phyloP scores from a whole-genome alignment of 2,797 vertebrate genomes.

The Myripristis jacobus region DNA sequence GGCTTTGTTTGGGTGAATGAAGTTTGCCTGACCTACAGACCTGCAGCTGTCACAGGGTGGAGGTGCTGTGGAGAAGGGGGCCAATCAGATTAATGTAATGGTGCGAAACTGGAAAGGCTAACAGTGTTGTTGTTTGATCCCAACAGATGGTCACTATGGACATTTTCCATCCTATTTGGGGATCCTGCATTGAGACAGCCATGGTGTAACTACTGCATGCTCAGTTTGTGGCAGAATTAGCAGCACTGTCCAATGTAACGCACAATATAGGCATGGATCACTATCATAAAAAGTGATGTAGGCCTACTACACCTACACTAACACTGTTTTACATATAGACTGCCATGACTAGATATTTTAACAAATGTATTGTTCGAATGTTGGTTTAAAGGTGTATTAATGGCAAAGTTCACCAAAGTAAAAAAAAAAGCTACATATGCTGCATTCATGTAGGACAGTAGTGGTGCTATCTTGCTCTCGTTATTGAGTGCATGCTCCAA shows the following conservation, averaged over 20 bases:
- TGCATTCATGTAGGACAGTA: too few species aligned
- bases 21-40: constrained; percentile 46
- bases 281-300: not conserved
- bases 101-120: constrained; percentile 36
- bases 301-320: not conserved
- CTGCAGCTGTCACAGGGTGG: constrained; percentile 43
- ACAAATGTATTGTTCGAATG: too few species aligned
- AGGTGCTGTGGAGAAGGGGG: constrained; percentile 10
- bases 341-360: too few species aligned
- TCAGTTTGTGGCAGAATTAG: constrained; percentile 3
- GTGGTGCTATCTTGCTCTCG: too few species aligned
- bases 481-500: too few species aligned
- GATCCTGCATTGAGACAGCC: constrained; percentile 23
- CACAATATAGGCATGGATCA: not conserved
- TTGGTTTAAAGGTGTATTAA: too few species aligned
- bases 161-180: constrained; percentile 29
- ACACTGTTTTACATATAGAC: not conserved
- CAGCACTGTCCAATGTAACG: not conserved
- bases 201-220: constrained; percentile 12
- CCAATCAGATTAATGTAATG: constrained; percentile 51
- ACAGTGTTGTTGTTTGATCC: constrained; percentile 32
- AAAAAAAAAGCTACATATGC: too few species aligned
- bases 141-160: constrained; percentile 55
- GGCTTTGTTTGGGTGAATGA: constrained; percentile 46
- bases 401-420: too few species aligned